Conservation (phyloP, 1,140 invertebrate genomes). For the Doryteuthis pealeii region DNA sequence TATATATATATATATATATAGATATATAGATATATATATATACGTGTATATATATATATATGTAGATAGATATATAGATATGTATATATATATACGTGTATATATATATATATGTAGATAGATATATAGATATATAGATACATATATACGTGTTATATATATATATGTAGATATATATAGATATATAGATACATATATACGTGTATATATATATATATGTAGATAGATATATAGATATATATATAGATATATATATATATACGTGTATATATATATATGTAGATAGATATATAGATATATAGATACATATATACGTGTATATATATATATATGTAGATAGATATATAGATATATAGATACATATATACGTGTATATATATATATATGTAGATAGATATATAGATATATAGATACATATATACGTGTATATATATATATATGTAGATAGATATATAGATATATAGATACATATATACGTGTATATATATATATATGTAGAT, state of each 20-base stretch:
- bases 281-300: too few species aligned
- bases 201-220: conserved; percentile 5
- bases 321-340: background rate
- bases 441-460: background rate
- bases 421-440: background rate
- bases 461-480: background rate
- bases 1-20: conserved; percentile 2
- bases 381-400: conserved; percentile 8
- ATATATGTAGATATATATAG: background rate
- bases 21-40: background rate
- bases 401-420: background rate
- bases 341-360: background rate
- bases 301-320: background rate
- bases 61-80: background rate
- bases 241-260: background rate
- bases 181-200: background rate
- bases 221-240: background rate
- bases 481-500: background rate
- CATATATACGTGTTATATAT: conserved; percentile 1
- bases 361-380: background rate
- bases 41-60: conserved; percentile 2
- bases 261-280: background rate
- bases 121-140: too few species aligned
- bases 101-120: background rate
- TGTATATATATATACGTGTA: background rate